These are phyloP conservation scores for Malurus melanocephalus DNA, from an alignment of 2,113 vertebrate species.

Conservation along the genomic window DNA sequence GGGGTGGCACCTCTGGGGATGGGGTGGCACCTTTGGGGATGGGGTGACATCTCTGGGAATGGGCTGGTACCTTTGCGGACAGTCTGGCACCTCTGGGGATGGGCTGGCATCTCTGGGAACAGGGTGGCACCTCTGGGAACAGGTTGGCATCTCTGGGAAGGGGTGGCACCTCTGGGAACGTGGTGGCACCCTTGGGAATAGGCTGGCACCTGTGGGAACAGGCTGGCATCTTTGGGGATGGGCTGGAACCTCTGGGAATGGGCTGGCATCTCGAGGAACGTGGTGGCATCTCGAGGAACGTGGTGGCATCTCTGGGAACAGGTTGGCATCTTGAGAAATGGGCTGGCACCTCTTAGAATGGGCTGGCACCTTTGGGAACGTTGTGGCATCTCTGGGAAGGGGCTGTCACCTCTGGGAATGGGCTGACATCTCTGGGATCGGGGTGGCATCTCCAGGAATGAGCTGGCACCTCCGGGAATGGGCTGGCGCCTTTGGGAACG, in stretches of 20 bases:
- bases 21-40: background rate
- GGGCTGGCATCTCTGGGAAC: rapidly evolving
- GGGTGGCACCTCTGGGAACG: too few species aligned
- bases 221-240: background rate
- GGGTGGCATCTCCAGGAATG: background rate
- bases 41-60: background rate
- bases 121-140: background rate
- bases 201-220: background rate
- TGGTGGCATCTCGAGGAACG: background rate
- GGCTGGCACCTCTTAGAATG: background rate
- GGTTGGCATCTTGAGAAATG: background rate
- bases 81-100: background rate
- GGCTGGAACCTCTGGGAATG: background rate
- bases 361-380: too few species aligned
- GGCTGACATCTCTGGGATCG: background rate
- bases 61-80: background rate
- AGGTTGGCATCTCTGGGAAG: background rate
- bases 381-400: background rate
- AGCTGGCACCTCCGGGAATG: background rate
- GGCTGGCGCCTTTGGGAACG: background rate
- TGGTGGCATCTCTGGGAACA: too few species aligned
- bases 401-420: background rate
- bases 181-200: too few species aligned
- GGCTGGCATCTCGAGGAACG: background rate
- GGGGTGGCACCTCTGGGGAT: background rate